Evolutionary conservation across 1,140 invertebrate species (phyloP), one percentile per base, ranked within the genome.

Genomic region (Drosophila simulans): DNA sequence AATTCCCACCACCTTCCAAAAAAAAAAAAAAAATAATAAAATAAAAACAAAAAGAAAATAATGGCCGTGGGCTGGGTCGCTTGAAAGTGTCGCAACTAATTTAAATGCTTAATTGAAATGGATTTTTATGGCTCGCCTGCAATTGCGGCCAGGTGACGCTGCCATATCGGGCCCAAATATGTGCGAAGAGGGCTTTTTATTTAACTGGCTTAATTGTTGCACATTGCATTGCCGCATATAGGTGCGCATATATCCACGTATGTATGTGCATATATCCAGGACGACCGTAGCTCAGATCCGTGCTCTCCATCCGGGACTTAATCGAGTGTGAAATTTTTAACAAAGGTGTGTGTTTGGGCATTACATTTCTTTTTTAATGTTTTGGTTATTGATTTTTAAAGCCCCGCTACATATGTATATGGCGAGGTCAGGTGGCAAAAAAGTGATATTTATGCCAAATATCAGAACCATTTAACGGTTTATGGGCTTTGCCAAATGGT

Each of bases 41-140:
- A 10, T 3, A 40, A 39, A 39, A 25, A 31, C 13, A 31, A n/a
- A 22, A 40, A 22, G 45, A 15, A 58, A 34, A 66, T 10, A 62
- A 43, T 22, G 45, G 20, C 22, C 37, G 27, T 51, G 48, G 48
- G 48, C 48, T 48, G 60, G 52, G 42, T 25, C 51, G 57, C 65
- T 60, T 79, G 70, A 90, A 79, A 85, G 89, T 81, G 84, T 89
- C 77, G 83, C 89, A 86, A 91, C 88, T 91, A 88, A 91, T 91
- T 91, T 91, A 91, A 91, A 91, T 91, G 77, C 83, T 91, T 91
- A 91, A 91, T 91, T 91, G 89, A 91, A 91, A 91, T 84, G 85
- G 86, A 85, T 90, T 90, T 85, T 90, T 89, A 90, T 90, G 85
- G 86, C 60, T 74, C 77, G 74, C 84, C 72, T 59, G 58, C 43